Conservation (phyloP, 1,140 invertebrate species). For the Diorhabda carinulata region DNA sequence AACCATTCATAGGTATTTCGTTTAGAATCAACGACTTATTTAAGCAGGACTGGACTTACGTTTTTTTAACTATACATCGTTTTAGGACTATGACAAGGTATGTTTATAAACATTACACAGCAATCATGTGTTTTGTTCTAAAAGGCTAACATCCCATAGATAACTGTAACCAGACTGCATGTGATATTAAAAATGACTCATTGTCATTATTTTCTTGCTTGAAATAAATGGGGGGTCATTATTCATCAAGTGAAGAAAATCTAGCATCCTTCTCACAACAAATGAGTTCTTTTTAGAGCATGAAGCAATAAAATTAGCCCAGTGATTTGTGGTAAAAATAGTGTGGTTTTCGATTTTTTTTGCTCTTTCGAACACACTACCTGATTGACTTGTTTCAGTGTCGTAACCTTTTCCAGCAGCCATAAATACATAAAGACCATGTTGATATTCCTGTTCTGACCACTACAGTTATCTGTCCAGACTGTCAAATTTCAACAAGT, state of each 20-base stretch:
- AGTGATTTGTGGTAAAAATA: conserved; percentile 14
- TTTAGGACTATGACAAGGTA: no score
- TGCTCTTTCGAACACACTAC: conserved; percentile 13
- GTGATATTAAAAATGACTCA: conserved; percentile 8
- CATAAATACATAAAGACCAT: conserved; percentile 17
- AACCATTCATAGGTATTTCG: no score
- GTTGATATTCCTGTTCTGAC: conserved; percentile 17
- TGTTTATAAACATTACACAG: no score
- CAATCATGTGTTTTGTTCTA: no score
- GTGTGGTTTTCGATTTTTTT: conserved; percentile 4
- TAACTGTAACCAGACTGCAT: not conserved
- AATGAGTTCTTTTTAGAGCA: not conserved
- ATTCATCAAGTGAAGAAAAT: conserved; percentile 7
- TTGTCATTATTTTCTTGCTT: conserved; percentile 3
- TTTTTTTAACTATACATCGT: no score
- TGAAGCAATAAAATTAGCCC: conserved; percentile 5
- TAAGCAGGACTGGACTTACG: no score
- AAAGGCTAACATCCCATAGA: no score
- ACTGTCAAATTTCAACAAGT: not conserved
- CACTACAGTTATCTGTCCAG: conserved; percentile 17
- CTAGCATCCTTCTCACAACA: conserved; percentile 5
- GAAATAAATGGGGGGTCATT: not conserved
- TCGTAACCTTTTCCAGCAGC: conserved; percentile 5
- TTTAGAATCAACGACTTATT: no score
- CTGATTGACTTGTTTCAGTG: conserved; percentile 6